Evolutionary conservation across 2,888 invertebrate species (phyloP).

Genomic region (Leptarthrus brevirostris): DNA sequence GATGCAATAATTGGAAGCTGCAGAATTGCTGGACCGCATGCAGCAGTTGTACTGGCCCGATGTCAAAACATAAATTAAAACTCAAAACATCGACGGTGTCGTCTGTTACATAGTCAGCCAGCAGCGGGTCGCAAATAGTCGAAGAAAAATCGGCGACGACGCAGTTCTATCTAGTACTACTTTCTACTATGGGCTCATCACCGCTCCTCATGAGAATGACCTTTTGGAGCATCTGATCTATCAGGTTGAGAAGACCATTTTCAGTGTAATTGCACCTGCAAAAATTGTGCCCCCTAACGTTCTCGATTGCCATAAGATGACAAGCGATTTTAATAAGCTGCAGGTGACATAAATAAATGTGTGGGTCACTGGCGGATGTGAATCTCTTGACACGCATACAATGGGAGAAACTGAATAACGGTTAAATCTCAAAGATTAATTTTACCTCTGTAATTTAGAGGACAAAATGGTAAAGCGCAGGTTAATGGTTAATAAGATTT

Average conservation of each 20-base stretch:
- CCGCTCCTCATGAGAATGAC: constrained; percentile 38
- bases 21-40: constrained; percentile 10
- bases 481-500: constrained; percentile 12
- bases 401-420: constrained; percentile 25
- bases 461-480: constrained; percentile 19
- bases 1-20: constrained; percentile 41
- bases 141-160: constrained; percentile 5
- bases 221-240: constrained; percentile 47
- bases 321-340: constrained; percentile 44
- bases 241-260: constrained; percentile 28
- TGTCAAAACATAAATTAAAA: constrained; percentile 50
- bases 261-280: constrained; percentile 39
- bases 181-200: constrained; percentile 18
- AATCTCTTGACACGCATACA: constrained; percentile 31
- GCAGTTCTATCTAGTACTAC: constrained; percentile 15
- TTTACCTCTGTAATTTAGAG: background rate
- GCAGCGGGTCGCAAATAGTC: background rate
- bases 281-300: constrained; percentile 37
- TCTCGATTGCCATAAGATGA: constrained; percentile 30
- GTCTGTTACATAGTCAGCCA: constrained; percentile 17
- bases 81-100: constrained; percentile 46
- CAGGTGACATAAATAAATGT: constrained; percentile 44
- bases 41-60: constrained; percentile 34
- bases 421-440: constrained; percentile 12
- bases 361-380: constrained; percentile 43